A percentile compares a stretch with the other conserved stretches of the same genome.
Conservation (phyloP, 2,113 vertebrate genomes). For the Lagenorhynchus albirostris region DNA sequence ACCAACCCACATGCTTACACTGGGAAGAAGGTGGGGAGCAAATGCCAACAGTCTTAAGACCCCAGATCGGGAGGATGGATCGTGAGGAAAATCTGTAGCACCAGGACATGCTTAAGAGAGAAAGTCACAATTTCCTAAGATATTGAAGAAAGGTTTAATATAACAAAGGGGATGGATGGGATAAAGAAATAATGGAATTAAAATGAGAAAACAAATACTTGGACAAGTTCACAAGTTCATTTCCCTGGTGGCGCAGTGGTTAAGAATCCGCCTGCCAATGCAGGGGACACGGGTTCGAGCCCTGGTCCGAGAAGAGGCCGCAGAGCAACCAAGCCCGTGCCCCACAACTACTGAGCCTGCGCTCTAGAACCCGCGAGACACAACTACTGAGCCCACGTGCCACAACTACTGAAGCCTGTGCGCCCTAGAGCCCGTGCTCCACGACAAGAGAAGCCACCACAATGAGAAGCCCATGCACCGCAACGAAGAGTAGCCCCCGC, state of each 20-base stretch:
- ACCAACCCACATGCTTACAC: accelerated
- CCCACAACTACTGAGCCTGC: no score
- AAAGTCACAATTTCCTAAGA: neutral
- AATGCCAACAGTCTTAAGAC: neutral
- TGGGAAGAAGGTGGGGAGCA: neutral
- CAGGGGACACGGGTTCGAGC: no score
- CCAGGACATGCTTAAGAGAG: neutral
- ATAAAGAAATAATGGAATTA: conserved; percentile 20
- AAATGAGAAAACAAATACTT: conserved; percentile 33
- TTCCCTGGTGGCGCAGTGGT: no score
- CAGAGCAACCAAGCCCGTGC: no score
- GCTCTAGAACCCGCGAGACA: accelerated
- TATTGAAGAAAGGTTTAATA: neutral
- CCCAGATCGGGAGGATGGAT: neutral
- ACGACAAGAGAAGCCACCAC: no score
- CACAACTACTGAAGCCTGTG: no score
- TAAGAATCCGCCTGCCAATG: no score
- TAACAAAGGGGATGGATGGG: neutral
- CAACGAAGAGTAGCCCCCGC: no score
- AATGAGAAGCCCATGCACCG: no score
- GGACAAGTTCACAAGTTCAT: neutral
- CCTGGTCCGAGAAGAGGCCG: no score
- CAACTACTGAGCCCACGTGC: no score
- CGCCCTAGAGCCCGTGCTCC: no score
- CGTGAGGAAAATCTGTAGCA: neutral